Evolutionary conservation across 1,140 invertebrate species (phyloP).

Genomic region (Druon quercuslanigerum): DNA sequence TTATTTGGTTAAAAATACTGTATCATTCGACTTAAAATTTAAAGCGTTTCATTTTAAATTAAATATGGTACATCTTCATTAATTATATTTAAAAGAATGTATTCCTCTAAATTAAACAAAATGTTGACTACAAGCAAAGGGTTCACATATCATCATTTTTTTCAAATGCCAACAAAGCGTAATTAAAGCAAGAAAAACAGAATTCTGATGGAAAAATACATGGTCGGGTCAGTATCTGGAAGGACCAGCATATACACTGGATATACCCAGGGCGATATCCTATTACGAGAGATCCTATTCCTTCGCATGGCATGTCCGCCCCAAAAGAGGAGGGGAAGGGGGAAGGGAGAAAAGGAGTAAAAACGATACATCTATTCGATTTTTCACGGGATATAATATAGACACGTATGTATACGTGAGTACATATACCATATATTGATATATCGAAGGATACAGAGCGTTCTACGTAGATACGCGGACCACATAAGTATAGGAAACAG

Average conservation of each 20-base stretch:
- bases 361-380: constrained; percentile 61
- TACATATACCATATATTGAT: constrained; percentile 49
- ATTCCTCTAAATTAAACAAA: no score
- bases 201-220: neutral
- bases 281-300: constrained; percentile 52
- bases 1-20: no score
- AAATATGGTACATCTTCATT: no score
- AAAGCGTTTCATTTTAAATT: no score
- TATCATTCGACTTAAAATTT: no score
- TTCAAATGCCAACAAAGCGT: neutral
- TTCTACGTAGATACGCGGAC: constrained; percentile 60
- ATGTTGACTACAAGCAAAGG: no score
- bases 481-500: constrained; percentile 64
- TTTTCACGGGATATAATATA: constrained; percentile 69
- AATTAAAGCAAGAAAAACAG: neutral
- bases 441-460: constrained; percentile 61
- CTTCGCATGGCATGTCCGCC: constrained; percentile 47
- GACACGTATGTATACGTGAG: constrained; percentile 53
- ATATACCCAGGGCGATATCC: constrained; percentile 37
- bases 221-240: neutral
- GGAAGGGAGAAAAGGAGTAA: constrained; percentile 38
- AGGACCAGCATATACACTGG: neutral
- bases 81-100: no score
- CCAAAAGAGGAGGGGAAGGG: constrained; percentile 50
- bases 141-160: no score